Percentiles rank a stretch among this genome's conserved stretches.
Evolutionary conservation across 2,888 invertebrate genomes (phyloP).

Genomic region (Epiblema foenella): DNA sequence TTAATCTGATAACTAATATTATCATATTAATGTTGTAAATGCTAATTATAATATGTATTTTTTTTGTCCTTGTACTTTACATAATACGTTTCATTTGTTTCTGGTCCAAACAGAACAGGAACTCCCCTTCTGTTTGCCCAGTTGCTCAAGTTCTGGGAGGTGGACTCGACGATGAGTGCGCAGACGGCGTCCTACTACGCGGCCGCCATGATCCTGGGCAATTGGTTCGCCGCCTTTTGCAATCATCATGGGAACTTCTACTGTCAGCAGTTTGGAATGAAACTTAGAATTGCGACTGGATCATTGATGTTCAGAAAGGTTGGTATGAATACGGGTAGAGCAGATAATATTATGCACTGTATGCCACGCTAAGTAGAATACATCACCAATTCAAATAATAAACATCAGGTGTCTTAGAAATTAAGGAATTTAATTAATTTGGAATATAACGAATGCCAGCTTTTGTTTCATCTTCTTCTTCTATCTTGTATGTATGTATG

Average conservation of each 20-base stretch:
- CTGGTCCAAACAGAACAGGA: conserved; percentile 72
- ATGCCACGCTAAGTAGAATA: too few relatives aligned
- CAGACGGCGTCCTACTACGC: conserved; percentile 85
- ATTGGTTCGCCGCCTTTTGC: conserved; percentile 82
- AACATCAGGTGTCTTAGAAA: too few relatives aligned
- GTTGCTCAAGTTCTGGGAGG: conserved; percentile 80
- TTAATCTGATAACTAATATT: neutral
- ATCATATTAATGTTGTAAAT: neutral
- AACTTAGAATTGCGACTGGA: conserved; percentile 88
- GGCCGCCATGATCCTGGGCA: conserved; percentile 73
- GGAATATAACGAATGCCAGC: too few relatives aligned
- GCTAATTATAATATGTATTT: neutral
- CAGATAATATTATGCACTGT: neutral
- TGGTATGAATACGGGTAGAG: neutral
- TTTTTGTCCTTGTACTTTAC: neutral
- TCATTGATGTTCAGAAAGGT: conserved; percentile 91
- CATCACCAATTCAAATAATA: too few relatives aligned
- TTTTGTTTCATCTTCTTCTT: too few relatives aligned
- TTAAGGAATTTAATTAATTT: too few relatives aligned
- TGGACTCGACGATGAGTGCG: conserved; percentile 70
- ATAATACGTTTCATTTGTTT: neutral
- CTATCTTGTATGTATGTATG: too few relatives aligned
- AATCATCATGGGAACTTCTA: conserved; percentile 90
- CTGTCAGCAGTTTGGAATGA: conserved; percentile 88
- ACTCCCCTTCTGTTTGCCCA: conserved; percentile 87